Base-by-base conservation (phyloP, 2,797 vertebrate genomes). In the Aratinga solstitialis region DNA sequence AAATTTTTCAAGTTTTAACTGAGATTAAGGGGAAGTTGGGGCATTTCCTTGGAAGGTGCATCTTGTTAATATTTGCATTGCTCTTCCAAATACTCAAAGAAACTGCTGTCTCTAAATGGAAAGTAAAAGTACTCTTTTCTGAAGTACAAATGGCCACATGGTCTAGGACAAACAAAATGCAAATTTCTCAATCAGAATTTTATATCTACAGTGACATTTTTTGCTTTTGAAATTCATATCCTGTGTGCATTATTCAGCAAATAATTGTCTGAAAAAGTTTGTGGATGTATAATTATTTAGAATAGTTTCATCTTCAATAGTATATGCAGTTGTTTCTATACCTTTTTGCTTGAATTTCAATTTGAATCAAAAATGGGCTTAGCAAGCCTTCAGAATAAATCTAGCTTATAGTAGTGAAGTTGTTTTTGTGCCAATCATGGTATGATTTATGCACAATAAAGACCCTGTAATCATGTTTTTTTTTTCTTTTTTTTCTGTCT, bases 221-320 rank as follows among this genome's bases (percentile, higher is more conserved):
- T 87, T 93, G 93, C 87, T 93, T 95, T 94, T 95, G 92, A 95
- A 87, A 85, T 96, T 95, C 93, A 92, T 96, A 89, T 83, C 81
- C 87, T 97, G 94, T 94, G 89, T 95, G 89, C 92, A 89, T 97
- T 96, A 93, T 95, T 96, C 93, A 97, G 87, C 94, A 93, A 92
- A 95, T 95, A 92, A 94, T 93, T 96, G 43, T 83, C 78, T 93
- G 94, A 43, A 96, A 94, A 94, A 95, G 42, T 92, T 93, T 93
- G 84, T 95, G 93, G 79, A 71, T 72, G 61, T 8, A 80, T 92
- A 96, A 92, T 95, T 95, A 93, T 54, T 94, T 92, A 72, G 87
- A 83, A 90, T 94, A 95, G 48, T 89, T 94, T 93, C 78, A 58
- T 3, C 68, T 87, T 85, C 45, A 65, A n/a, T 87, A 65, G 84